A percentile compares a stretch with the other conserved stretches of the same genome.
Evolutionary conservation across 1,140 invertebrate genomes (phyloP).

Genomic region (Habropoda laboriosa): DNA sequence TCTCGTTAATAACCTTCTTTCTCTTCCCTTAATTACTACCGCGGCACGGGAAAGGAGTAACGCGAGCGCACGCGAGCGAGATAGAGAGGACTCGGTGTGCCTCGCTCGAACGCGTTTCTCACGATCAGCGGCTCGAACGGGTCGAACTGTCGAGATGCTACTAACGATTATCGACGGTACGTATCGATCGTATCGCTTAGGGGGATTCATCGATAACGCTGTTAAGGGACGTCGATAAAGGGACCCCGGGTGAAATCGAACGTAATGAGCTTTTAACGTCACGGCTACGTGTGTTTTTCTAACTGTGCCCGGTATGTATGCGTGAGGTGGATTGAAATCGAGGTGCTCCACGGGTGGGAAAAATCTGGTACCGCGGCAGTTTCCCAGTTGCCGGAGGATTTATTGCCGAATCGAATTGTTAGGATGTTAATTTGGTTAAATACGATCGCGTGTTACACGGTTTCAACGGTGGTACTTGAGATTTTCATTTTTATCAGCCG

Average conservation of each 20-base stretch:
- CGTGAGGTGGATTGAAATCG: not conserved
- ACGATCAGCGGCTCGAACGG: conserved; percentile 25
- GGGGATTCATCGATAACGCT: not conserved
- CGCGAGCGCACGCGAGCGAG: conserved; percentile 9
- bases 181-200: conserved; percentile 6
- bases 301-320: not conserved
- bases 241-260: not conserved
- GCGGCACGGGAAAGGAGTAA: conserved; percentile 30
- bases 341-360: no score
- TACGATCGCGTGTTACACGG: no score
- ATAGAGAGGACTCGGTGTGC: no score
- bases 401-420: no score
- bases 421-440: no score
- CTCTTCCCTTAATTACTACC: conserved; percentile 52
- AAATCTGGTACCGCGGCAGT: no score
- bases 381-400: no score
- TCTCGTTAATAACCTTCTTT: conserved; percentile 64
- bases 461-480: no score
- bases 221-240: not conserved
- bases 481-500: no score
- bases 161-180: conserved; percentile 10
- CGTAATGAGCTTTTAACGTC: conserved; percentile 14
- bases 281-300: not conserved
- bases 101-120: conserved; percentile 39
- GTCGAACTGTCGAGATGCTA: not conserved